Evolutionary conservation across 1,140 invertebrate genomes (phyloP), one percentile per base, ranked within the genome.

Genomic region (Euwallacea fornicatus): DNA sequence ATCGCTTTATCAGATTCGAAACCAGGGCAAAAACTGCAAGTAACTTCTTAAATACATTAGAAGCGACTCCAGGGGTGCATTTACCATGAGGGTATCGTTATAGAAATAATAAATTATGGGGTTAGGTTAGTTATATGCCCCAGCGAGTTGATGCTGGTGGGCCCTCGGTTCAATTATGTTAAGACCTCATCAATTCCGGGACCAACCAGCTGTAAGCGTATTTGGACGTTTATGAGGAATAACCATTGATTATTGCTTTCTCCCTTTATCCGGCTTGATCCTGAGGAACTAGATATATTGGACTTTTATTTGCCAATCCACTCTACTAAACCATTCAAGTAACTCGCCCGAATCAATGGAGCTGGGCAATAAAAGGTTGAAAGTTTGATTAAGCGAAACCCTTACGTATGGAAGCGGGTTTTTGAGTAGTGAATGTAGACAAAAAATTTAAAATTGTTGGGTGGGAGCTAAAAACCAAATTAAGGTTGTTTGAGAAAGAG

Each of bases 11-110:
- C 54, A 63, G 59, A 74, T 74, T 47, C 7, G 43, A 62, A n/a
- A 53, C 13, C 43, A 59, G 73, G 61, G 72, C 15, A 65, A 74
- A 74, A 74, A 68, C 58, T 74, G 73, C 73, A 74, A 71, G 73
- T 74, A 74, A 74, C 44, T 74, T 61, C 60, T 66, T 74, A 74
- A 74, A 74, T 71, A 69, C 66, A 70, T 71, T 67, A 47, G 65
- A 71, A 74, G 68, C 58, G 64, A 67, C 47, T 69, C 42, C 55
- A 64, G 54, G 58, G 68, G 54, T 46, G 43, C 54, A 53, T 58
- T 56, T 70, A 44, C 61, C 68, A 64, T 47, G 21, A 33, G 21
- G 61, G 46, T 61, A 55, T 54, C 59, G 47, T 33, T 33, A 33
- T 33, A 61, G 44, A 63, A 61, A 70, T 70, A 64, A 70, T 70